These are phyloP conservation scores for Epinotia nisella DNA, from an alignment of 2,888 invertebrate genomes.

Conservation along the genomic window DNA sequence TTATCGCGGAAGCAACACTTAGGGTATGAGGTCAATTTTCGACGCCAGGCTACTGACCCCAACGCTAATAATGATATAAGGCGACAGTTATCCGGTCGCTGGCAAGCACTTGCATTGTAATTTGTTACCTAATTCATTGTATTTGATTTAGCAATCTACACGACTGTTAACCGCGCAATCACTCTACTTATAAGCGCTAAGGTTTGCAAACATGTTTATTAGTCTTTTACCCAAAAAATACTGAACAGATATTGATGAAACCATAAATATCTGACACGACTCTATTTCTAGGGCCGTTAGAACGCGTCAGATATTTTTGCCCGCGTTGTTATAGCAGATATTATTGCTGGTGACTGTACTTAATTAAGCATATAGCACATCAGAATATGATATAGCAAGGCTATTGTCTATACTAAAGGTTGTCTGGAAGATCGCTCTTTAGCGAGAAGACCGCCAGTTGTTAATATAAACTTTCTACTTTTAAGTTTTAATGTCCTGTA, in stretches of 20 bases:
- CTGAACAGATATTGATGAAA: neutral
- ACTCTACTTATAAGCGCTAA: neutral
- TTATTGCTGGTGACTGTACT: too few relatives aligned
- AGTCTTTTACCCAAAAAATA: neutral
- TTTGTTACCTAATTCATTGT: slow-evolving; percentile 1
- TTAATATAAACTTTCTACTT: too few relatives aligned
- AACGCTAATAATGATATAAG: slow-evolving; percentile 39
- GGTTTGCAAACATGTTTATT: neutral
- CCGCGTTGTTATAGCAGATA: too few relatives aligned
- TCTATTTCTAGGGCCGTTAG: too few relatives aligned
- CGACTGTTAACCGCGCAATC: neutral
- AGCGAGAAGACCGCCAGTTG: too few relatives aligned
- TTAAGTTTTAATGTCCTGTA: too few relatives aligned
- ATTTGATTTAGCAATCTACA: neutral
- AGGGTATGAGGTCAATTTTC: slow-evolving; percentile 41
- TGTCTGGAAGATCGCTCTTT: too few relatives aligned
- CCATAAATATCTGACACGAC: too few relatives aligned
- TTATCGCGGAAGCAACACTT: slow-evolving; percentile 45
- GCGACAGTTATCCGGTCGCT: slow-evolving; percentile 35
- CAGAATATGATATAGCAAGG: too few relatives aligned
- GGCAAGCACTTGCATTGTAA: slow-evolving; percentile 23
- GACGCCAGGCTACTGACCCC: slow-evolving; percentile 33
- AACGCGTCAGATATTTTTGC: too few relatives aligned
- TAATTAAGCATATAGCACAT: too few relatives aligned
- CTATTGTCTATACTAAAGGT: too few relatives aligned